Base-by-base conservation (phyloP, 2,113 vertebrate species). In the Notarius quadriscutis region DNA sequence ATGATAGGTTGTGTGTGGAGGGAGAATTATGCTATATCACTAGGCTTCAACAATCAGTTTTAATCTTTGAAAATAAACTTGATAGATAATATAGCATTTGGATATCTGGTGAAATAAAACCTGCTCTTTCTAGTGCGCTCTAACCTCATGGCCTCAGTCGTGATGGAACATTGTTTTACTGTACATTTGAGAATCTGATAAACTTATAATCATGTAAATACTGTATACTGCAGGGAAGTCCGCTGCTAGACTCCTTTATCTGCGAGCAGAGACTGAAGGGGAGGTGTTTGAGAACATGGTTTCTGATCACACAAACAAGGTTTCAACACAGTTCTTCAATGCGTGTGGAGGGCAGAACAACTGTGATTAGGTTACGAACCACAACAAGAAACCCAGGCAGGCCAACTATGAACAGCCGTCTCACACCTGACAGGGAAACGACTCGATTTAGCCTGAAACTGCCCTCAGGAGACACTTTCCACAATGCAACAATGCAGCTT, bases 311-410 rank as follows among this genome's bases (percentile, higher is more conserved):
- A 69, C 82, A 86, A 86, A 88, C 77, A 50, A 78, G 41, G 85
- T 85, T 91, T 89, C 87, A 83, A 88, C 86, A 91, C 79, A 86
- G 86, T 27, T 84, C 84, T 20, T 74, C 83, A 86, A 81, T 88
- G 85, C 87, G 30, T 65, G 10, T 9, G 79, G 81, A 85, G 14
- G 25, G 77, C 72, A 82, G 63, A 69, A 79, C 63, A 81, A 55
- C 10, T 48, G 82, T 75, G 83, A 87, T 84, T 84, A 87, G 22
- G 69, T 88, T 91, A 81, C 87, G 20, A 69, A 83, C 85, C 10
- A 60, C 53, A 62, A 83, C 80, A 55, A 84, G 57, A 81, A 50
- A 84, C 22, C 22, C 84, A 72, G 85, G 84, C 81, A 82, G 20
- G 80, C 53, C 62, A 20, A 51, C 55, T 22, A 25, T 5, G 58